A percentile compares a stretch with the other conserved stretches of the same genome.
These are phyloP conservation scores for Melangyna quadrimaculata DNA, from an alignment of 2,888 invertebrate species.

Conservation along the genomic window DNA sequence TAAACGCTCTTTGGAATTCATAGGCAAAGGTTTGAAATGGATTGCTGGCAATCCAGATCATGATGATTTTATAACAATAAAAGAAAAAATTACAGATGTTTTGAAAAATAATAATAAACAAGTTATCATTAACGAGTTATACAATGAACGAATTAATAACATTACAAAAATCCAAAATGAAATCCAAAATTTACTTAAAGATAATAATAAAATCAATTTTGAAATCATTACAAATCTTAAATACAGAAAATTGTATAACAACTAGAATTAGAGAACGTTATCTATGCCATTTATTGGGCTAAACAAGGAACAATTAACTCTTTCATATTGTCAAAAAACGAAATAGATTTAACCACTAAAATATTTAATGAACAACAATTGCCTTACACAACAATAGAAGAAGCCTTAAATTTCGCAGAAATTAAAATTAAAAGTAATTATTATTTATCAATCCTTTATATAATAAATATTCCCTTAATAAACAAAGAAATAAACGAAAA, in stretches of 20 bases:
- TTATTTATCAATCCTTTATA: too few relatives aligned
- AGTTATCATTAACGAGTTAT: too few relatives aligned
- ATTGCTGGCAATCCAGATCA: constrained; percentile 8
- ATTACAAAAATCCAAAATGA: constrained; percentile 28
- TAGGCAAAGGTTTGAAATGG: constrained; percentile 16
- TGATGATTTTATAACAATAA: constrained; percentile 32
- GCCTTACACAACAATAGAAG: constrained; percentile 35
- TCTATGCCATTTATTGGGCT: too few relatives aligned
- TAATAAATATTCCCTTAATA: constrained; percentile 42
- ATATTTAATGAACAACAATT: too few relatives aligned
- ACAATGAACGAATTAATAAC: too few relatives aligned
- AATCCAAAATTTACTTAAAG: constrained; percentile 3
- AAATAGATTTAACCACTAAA: constrained; percentile 31
- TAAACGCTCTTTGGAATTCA: constrained; percentile 28
- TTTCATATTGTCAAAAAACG: constrained; percentile 42
- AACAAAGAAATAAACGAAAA: constrained; percentile 18
- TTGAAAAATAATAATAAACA: too few relatives aligned
- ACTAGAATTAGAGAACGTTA: constrained; percentile 39
- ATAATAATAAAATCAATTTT: neutral
- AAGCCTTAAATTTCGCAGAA: constrained; percentile 41
- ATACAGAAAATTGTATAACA: too few relatives aligned
- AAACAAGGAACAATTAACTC: constrained; percentile 35
- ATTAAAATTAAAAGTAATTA: constrained; percentile 23
- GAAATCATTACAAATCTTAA: constrained; percentile 12
- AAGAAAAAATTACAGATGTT: constrained; percentile 39